Evolutionary conservation across 1,140 invertebrate species (phyloP).

Genomic region (Leptoteleia sp.): DNA sequence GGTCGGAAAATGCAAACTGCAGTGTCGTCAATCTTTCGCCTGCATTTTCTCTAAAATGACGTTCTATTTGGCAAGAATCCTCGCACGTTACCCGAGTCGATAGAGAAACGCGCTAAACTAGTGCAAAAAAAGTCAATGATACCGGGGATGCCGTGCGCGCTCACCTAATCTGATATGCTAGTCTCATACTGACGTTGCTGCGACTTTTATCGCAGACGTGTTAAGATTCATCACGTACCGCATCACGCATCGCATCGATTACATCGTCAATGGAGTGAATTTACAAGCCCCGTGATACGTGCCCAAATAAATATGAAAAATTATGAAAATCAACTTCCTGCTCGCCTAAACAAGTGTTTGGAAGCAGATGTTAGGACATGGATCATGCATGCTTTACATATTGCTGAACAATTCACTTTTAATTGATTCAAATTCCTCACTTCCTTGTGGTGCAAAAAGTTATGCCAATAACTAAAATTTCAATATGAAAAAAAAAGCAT

Average conservation of each 20-base stretch:
- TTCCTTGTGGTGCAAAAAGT: too few species aligned
- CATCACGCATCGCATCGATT: slow-evolving; percentile 73
- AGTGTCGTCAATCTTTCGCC: slow-evolving; percentile 46
- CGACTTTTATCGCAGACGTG: slow-evolving; percentile 52
- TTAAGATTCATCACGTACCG: slow-evolving; percentile 54
- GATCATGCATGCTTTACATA: too few species aligned
- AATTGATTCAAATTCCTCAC: too few species aligned
- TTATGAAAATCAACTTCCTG: slow-evolving; percentile 1
- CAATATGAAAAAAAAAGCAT: too few species aligned
- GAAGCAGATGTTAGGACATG: background rate
- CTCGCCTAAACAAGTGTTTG: background rate
- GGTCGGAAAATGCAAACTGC: slow-evolving; percentile 49
- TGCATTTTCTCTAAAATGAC: slow-evolving; percentile 39
- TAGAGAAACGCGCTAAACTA: slow-evolving; percentile 31
- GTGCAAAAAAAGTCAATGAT: slow-evolving; percentile 25
- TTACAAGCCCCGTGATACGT: slow-evolving; percentile 25
- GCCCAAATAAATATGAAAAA: slow-evolving; percentile 10
- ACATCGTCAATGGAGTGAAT: slow-evolving; percentile 71
- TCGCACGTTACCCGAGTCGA: slow-evolving; percentile 29
- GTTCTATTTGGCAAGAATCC: slow-evolving; percentile 49
- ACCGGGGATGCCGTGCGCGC: slow-evolving; percentile 8
- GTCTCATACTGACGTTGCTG: slow-evolving; percentile 43
- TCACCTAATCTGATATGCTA: slow-evolving; percentile 37
- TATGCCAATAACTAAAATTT: too few species aligned
- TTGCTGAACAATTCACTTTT: too few species aligned